Base-by-base conservation (phyloP, 2,797 vertebrate species). In the Selene dorsalis region DNA sequence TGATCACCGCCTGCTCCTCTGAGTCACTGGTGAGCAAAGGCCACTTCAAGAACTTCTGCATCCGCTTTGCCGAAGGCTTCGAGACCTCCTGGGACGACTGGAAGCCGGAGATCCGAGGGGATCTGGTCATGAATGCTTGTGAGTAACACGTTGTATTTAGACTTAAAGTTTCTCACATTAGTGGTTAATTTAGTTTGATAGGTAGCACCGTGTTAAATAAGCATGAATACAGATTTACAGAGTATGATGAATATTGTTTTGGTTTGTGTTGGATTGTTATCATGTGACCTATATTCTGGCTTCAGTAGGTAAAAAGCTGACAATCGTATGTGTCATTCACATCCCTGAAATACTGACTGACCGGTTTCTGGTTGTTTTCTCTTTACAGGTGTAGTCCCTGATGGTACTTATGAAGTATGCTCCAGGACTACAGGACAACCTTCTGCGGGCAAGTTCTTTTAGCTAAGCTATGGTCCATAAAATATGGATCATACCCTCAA, bases 31-130 rank as follows among this genome's bases (percentile, higher is more conserved):
- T 99, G 71, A 99, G 98, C 94, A 99, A 99, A 95, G 98, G 98
- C 4, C 98, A 99, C 90, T 99, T 99, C 90, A 99, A 99, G 93
- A 99, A 98, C 88, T 99, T 99, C 91, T 99, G 98, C 85, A 97
- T 99, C 71, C 97, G 98, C 79, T 99, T 99, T 76, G 98, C 98
- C 18, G 98, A 99, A 88, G 98, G 98, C 75, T 99, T 99, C 84
- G 98, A 99, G 93, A 99, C 97, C 4, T 95, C 97, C 3, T 99
- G 98, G 98, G 98, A 99, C 52, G 98, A 99, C 91, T 99, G 98
- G 98, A 99, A 99, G 79, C 98, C 98, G 24, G 98, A 99, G 92
- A 72, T 97, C 61, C 94, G 96, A 79, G 96, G 96, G 38, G 98
- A 99, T 59, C 88, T 97, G 24, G 96, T 99, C 83, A 99, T 99